Conservation (phyloP, 2,888 invertebrate species). For the Venusia cambrica region DNA sequence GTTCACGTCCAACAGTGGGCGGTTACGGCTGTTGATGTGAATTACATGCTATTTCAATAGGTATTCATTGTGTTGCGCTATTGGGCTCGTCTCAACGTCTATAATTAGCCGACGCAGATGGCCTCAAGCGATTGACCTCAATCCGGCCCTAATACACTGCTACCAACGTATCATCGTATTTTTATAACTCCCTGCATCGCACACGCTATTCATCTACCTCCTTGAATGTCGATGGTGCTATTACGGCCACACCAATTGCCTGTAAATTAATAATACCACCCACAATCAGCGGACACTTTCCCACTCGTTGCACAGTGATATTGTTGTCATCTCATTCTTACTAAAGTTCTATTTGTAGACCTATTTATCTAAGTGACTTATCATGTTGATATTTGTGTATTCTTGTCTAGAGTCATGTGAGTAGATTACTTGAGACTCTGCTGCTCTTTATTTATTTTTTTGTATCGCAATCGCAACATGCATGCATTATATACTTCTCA, state of each 20-base stretch:
- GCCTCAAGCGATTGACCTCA: slow-evolving; percentile 78
- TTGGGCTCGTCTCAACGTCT: slow-evolving; percentile 62
- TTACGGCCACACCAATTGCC: slow-evolving; percentile 27
- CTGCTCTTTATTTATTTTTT: slow-evolving; percentile 7
- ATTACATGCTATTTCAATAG: slow-evolving; percentile 52
- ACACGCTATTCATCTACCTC: slow-evolving; percentile 38
- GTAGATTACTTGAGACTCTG: slow-evolving; percentile 16
- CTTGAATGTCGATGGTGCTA: slow-evolving; percentile 33
- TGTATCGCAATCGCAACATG: slow-evolving; percentile 17
- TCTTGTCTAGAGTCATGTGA: slow-evolving; percentile 19
- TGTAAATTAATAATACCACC: slow-evolving; percentile 20
- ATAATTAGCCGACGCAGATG: slow-evolving; percentile 77
- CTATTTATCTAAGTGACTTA: slow-evolving; percentile 23
- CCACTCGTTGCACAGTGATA: slow-evolving; percentile 11
- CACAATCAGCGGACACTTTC: slow-evolving; percentile 9
- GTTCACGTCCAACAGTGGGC: no score
- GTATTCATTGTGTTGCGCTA: slow-evolving; percentile 59
- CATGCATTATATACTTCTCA: slow-evolving; percentile 26
- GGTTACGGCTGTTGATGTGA: no score
- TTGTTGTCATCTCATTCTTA: slow-evolving; percentile 20
- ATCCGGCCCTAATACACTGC: slow-evolving; percentile 69
- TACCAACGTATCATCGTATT: slow-evolving; percentile 61
- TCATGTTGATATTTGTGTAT: slow-evolving; percentile 25
- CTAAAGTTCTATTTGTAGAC: slow-evolving; percentile 20
- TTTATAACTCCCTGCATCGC: slow-evolving; percentile 59